Conservation (phyloP, 2,113 vertebrate genomes). For the Brachirus orientalis region DNA sequence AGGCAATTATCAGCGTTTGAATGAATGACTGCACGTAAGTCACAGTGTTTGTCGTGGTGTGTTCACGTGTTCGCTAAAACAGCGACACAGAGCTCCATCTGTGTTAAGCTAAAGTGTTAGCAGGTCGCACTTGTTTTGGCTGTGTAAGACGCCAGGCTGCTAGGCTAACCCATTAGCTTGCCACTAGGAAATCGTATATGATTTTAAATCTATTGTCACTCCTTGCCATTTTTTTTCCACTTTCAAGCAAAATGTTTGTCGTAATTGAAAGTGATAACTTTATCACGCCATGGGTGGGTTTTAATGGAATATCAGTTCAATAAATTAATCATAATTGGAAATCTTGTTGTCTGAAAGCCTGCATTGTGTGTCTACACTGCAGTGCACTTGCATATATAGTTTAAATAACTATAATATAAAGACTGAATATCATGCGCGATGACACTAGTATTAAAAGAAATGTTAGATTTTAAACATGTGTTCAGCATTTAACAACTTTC, state of each 20-base stretch:
- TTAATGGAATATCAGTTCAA: too few species aligned
- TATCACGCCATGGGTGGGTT: too few species aligned
- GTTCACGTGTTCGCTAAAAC: neutral
- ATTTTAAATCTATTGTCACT: neutral
- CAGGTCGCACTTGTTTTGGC: slow-evolving; percentile 14
- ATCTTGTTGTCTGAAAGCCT: too few species aligned
- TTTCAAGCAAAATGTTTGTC: neutral
- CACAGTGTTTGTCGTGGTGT: neutral
- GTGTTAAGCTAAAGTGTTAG: slow-evolving; percentile 17
- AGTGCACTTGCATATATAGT: too few species aligned
- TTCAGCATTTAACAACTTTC: too few species aligned
- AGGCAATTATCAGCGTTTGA: neutral
- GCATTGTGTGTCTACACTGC: too few species aligned
- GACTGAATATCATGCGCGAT: too few species aligned
- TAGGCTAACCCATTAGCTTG: slow-evolving; percentile 17
- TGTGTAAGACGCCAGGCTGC: neutral
- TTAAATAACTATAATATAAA: too few species aligned
- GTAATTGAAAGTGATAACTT: neutral
- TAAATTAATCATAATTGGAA: too few species aligned
- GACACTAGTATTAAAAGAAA: too few species aligned
- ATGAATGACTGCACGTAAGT: slow-evolving; percentile 35
- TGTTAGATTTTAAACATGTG: too few species aligned
- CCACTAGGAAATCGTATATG: neutral
- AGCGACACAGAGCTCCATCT: neutral
- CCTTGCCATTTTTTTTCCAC: too few species aligned